Base-by-base conservation (phyloP, 2,888 invertebrate species). In the Euproctis similis region DNA sequence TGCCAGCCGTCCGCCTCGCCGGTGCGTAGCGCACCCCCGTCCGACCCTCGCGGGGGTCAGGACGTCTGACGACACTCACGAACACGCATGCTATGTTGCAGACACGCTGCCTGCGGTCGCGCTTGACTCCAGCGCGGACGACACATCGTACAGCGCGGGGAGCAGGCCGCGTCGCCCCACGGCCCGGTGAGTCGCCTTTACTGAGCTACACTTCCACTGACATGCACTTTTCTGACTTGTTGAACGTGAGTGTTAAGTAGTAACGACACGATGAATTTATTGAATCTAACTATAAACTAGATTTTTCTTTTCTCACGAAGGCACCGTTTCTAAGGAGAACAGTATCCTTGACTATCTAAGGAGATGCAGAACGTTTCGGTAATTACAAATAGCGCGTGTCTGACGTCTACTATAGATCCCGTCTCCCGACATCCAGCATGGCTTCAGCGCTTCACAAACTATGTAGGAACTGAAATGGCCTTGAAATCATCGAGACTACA, bases 261-360 rank as follows among this genome's bases (percentile, higher is more conserved):
- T n/a, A n/a, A n/a, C n/a, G n/a, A n/a, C n/a, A n/a, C n/a, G n/a
- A n/a, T n/a, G n/a, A n/a, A n/a, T n/a, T n/a, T 14, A 14, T 14
- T 14, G 18, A 18, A 18, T 18, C 14, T 8, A 12, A 34, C 35
- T 36, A 35, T 51, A 40, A 52, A 59, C 32, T 30, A 42, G 34
- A 39, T 46, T 64, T 60, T 63, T 66, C 52, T 71, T 48, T 73
- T 72, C 59, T 53, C 62, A 31, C 44, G 49, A 76, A 78, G 77
- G 73, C 76, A 78, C 66, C 77, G 77, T 54, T 78, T 76, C 67
- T 78, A 64, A 74, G 62, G 62, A 53, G 57, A 57, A 53, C n/a
- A n/a, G n/a, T n/a, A n/a, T n/a, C n/a, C n/a, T n/a, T n/a, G 55
- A 41, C 48, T 14, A 4, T 14, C 52, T 51, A 51, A n/a, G 48